These are phyloP conservation scores for Dufourea novaeangliae DNA, from an alignment of 1,140 invertebrate species.

Conservation along the genomic window DNA sequence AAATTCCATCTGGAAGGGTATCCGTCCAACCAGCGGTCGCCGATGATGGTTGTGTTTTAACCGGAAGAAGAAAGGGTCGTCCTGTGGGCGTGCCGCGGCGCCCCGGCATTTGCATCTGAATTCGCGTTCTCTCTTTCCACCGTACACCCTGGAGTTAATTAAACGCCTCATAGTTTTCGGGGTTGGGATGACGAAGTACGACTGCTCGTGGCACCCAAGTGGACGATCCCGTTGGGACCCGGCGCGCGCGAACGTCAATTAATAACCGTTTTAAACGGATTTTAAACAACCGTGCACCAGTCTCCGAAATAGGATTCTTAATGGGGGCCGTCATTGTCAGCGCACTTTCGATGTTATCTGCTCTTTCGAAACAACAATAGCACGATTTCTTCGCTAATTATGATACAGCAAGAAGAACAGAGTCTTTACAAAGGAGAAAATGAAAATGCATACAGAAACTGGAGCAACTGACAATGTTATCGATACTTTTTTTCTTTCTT, in stretches of 20 bases:
- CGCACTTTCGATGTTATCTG: no score
- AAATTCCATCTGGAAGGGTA: constrained; percentile 23
- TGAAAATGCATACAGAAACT: no score
- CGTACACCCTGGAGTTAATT: constrained; percentile 74
- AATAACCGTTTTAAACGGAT: constrained; percentile 64
- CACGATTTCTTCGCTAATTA: no score
- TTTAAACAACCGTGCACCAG: not conserved
- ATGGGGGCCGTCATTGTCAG: not conserved
- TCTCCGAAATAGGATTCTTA: not conserved
- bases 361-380: not conserved
- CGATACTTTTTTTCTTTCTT: no score
- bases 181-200: constrained; percentile 59
- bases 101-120: constrained; percentile 71
- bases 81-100: constrained; percentile 57
- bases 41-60: constrained; percentile 48
- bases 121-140: constrained; percentile 61
- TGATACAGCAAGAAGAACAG: no score
- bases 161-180: constrained; percentile 77
- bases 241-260: constrained; percentile 66
- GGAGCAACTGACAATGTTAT: no score
- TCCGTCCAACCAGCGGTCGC: constrained; percentile 17
- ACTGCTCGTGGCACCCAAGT: constrained; percentile 71
- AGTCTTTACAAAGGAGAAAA: no score
- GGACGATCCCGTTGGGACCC: constrained; percentile 65
- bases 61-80: constrained; percentile 60